These are phyloP conservation scores for Poeciliopsis presidionis DNA, from an alignment of 2,797 vertebrate species.

Conservation along the genomic window DNA sequence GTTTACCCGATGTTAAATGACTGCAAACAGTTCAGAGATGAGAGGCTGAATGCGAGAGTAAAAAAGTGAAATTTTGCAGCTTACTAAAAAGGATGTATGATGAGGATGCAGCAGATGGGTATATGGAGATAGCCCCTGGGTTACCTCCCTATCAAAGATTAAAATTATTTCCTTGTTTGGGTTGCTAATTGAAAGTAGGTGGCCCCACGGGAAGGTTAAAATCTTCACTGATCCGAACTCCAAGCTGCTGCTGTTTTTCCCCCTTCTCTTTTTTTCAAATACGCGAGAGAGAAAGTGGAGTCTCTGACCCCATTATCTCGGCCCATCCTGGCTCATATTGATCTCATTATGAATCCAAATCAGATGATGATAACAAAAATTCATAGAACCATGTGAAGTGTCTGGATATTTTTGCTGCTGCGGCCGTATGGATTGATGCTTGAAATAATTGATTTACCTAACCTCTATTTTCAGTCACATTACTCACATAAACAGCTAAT, in stretches of 20 bases:
- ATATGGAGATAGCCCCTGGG: conserved; percentile 56
- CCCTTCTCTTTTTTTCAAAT: conserved; percentile 18
- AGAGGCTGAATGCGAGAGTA: conserved; percentile 13
- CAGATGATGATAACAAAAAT: conserved; percentile 62
- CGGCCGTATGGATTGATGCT: conserved; percentile 42
- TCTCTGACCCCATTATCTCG: conserved; percentile 53
- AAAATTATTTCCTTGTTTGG: conserved; percentile 76
- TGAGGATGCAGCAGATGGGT: conserved; percentile 73
- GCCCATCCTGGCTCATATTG: conserved; percentile 57
- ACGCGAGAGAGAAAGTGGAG: conserved; percentile 19
- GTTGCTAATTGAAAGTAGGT: conserved; percentile 79
- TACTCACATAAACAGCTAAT: conserved; percentile 16
- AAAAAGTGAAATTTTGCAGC: conserved; percentile 8
- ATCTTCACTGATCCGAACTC: conserved; percentile 68
- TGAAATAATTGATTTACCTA: conserved; percentile 36
- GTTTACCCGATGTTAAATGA: conserved; percentile 51
- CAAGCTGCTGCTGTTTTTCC: conserved; percentile 68
- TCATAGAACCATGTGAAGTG: conserved; percentile 45
- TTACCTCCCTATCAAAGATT: conserved; percentile 68
- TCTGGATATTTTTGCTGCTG: conserved; percentile 3
- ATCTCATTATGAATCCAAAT: conserved; percentile 71
- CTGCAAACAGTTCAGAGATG: conserved; percentile 39
- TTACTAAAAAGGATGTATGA: conserved; percentile 31
- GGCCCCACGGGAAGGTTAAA: conserved; percentile 75
- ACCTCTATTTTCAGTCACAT: conserved; percentile 4